phyloP scores from a whole-genome alignment of 2,113 vertebrate species.

The Protobothrops mucrosquamatus region DNA sequence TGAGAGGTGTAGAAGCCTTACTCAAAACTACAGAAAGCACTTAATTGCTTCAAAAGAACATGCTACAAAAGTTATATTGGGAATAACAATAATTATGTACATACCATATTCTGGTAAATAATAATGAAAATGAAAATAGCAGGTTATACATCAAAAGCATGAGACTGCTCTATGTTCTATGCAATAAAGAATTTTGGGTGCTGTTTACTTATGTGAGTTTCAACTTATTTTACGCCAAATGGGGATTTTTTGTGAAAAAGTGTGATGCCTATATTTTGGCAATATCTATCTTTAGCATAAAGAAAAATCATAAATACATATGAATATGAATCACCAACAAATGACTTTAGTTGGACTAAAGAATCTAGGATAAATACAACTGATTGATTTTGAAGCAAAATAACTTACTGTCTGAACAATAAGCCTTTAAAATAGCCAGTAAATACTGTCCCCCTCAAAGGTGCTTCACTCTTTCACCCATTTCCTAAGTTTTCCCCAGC shows the following conservation, averaged over 20 bases:
- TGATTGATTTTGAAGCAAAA: not conserved
- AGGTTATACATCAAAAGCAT: not conserved
- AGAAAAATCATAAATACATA: not conserved
- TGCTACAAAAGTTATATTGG: not conserved
- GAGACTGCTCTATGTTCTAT: not conserved
- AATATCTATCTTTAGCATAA: not conserved
- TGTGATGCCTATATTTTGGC: not conserved
- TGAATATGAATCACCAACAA: not conserved
- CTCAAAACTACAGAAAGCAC: not conserved
- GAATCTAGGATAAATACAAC: not conserved
- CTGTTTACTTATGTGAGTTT: not conserved
- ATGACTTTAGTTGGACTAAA: not conserved
- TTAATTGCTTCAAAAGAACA: not conserved
- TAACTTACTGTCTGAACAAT: not conserved
- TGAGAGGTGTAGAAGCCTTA: not conserved
- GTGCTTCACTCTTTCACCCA: not conserved
- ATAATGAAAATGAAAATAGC: not conserved
- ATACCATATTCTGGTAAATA: not conserved
- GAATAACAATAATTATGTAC: not conserved
- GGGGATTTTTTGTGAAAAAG: not conserved
- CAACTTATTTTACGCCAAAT: not conserved
- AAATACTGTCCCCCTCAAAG: not conserved
- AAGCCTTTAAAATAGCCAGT: not conserved
- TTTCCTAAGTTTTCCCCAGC: not conserved
- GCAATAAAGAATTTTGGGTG: not conserved